Percentiles rank a stretch among this genome's conserved stretches.
phyloP scores from a whole-genome alignment of 2,113 vertebrate genomes.

The Halcyon malimbica region DNA sequence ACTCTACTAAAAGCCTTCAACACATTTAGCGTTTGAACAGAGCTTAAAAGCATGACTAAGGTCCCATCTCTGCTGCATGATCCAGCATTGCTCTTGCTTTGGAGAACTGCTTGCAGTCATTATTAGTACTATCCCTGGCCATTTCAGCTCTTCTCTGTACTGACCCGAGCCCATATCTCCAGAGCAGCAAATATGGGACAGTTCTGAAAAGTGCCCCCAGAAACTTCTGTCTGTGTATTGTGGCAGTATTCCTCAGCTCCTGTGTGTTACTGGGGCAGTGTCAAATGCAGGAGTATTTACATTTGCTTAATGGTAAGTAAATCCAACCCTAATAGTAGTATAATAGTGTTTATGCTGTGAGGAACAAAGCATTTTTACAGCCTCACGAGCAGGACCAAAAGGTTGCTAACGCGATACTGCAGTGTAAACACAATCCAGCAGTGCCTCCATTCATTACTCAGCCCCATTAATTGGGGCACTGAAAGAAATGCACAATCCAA shows the following conservation, averaged over 20 bases:
- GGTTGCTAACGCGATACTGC: background rate
- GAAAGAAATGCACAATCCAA: slow-evolving; percentile 24
- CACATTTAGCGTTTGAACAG: background rate
- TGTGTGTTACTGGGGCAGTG: background rate
- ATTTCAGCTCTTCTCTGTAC: background rate
- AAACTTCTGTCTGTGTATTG: background rate
- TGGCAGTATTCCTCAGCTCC: background rate
- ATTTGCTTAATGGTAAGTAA: background rate
- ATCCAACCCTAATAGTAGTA: background rate
- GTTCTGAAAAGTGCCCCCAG: background rate
- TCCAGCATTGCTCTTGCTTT: background rate
- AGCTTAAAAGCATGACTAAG: slow-evolving; percentile 33
- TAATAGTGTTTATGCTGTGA: slow-evolving; percentile 14
- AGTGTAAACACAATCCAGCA: background rate
- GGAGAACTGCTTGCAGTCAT: background rate
- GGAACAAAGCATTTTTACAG: slow-evolving; percentile 45
- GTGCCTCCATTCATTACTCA: slow-evolving; percentile 30
- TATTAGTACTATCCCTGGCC: background rate
- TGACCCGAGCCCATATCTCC: background rate
- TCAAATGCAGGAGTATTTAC: background rate
- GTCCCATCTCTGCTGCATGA: background rate
- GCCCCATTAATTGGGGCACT: slow-evolving; percentile 9
- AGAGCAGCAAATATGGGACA: background rate
- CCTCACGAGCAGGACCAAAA: background rate
- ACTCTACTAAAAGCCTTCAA: slow-evolving; percentile 40